Percentiles rank a stretch among this genome's conserved stretches.
These are phyloP conservation scores for Crenichthys baileyi DNA, from an alignment of 2,797 vertebrate genomes.

Conservation along the genomic window DNA sequence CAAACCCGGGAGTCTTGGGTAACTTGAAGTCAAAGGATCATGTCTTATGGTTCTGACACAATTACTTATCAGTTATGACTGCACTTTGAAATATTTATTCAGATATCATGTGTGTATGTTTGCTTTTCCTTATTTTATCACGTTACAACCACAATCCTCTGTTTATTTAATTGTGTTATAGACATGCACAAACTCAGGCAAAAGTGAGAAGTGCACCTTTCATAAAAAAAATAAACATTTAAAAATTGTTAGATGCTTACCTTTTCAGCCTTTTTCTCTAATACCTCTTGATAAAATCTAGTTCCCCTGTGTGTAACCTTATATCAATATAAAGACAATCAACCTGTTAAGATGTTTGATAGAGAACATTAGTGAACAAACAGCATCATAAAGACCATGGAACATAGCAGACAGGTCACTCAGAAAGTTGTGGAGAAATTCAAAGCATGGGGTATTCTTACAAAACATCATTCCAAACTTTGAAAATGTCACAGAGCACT, in stretches of 20 bases:
- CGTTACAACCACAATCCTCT: not conserved
- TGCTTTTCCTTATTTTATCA: not conserved
- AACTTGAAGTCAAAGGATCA: not conserved
- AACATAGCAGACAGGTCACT: not conserved
- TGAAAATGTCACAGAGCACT: not conserved
- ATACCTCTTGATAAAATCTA: not conserved
- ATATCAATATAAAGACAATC: too few relatives aligned
- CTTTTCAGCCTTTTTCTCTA: too few relatives aligned
- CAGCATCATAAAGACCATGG: too few relatives aligned
- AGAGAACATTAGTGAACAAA: too few relatives aligned
- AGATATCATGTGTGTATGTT: not conserved
- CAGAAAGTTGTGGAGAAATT: not conserved
- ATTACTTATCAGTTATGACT: not conserved
- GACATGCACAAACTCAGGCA: not conserved
- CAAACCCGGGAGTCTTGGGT: constrained; percentile 33
- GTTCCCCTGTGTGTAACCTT: not conserved
- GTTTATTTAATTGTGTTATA: not conserved
- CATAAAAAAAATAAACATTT: not conserved
- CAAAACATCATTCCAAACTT: not conserved
- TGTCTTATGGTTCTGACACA: constrained; percentile 1
- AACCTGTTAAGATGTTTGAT: too few relatives aligned
- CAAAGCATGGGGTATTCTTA: not conserved
- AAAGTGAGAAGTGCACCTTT: not conserved
- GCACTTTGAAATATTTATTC: not conserved
- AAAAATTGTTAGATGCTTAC: not conserved